Percentiles rank a stretch among this genome's conserved stretches.
These are phyloP conservation scores for Lepeophtheirus salmonis DNA, from an alignment of 1,140 invertebrate genomes.

Conservation along the genomic window DNA sequence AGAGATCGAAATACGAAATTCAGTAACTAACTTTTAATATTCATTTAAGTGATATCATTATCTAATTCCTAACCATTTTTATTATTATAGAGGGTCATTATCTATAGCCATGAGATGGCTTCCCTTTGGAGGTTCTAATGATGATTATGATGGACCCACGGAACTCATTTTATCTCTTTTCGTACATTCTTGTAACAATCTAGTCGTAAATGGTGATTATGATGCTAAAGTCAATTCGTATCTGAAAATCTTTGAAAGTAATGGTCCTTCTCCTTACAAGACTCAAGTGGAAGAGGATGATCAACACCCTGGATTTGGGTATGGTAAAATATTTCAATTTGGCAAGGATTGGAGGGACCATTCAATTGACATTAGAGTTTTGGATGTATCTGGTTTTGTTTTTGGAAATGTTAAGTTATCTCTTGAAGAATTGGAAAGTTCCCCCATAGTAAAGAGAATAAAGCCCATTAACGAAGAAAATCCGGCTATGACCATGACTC, in stretches of 20 bases:
- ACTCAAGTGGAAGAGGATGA: neutral
- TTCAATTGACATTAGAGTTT: neutral
- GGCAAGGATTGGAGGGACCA: neutral
- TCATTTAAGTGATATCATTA: too few species aligned
- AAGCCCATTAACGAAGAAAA: neutral
- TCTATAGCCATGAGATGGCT: neutral
- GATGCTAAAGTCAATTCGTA: neutral
- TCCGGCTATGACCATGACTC: neutral
- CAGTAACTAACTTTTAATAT: too few species aligned
- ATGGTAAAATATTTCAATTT: neutral
- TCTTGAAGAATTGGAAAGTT: neutral
- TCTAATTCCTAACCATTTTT: too few species aligned
- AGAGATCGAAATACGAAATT: neutral
- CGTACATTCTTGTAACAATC: neutral
- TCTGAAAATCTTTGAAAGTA: neutral
- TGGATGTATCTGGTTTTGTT: neutral
- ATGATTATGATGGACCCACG: neutral
- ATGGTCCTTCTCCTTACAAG: neutral
- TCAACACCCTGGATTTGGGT: neutral
- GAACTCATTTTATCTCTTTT: neutral
- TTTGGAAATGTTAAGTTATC: neutral
- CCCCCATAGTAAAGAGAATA: neutral
- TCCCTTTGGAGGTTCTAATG: neutral
- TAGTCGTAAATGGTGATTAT: neutral
- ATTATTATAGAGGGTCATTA: neutral